These are phyloP conservation scores for Mystacides longicornis DNA, from an alignment of 2,888 invertebrate species.

Conservation along the genomic window DNA sequence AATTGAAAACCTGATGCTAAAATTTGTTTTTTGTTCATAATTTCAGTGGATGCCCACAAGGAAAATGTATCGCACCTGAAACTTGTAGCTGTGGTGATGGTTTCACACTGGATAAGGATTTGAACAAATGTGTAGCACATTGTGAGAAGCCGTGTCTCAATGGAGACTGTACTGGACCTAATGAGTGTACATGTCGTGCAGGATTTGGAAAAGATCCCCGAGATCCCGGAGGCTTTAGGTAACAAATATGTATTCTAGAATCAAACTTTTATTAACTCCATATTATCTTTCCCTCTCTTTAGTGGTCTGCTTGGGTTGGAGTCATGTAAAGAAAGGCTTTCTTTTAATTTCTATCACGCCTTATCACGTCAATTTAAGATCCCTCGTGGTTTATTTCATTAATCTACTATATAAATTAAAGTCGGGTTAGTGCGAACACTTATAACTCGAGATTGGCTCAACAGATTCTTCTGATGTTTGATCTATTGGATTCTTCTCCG, in stretches of 20 bases:
- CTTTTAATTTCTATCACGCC: no score
- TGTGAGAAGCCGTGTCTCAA: slow-evolving; percentile 62
- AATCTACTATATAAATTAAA: no score
- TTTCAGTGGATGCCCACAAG: slow-evolving; percentile 47
- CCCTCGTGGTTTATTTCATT: no score
- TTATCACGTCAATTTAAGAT: no score
- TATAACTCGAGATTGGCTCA: no score
- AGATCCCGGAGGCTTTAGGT: slow-evolving; percentile 35
- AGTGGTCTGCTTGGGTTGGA: no score
- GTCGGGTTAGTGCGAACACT: no score
- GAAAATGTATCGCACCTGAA: slow-evolving; percentile 36
- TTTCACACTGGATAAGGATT: slow-evolving; percentile 35
- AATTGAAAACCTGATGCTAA: neutral
- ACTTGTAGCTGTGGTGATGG: slow-evolving; percentile 34
- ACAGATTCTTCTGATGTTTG: no score
- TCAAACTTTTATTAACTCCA: neutral
- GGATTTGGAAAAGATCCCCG: slow-evolving; percentile 45
- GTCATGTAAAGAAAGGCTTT: no score
- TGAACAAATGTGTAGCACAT: slow-evolving; percentile 42
- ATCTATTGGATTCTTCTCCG: no score
- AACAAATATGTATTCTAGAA: slow-evolving; percentile 14
- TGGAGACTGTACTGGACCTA: slow-evolving; percentile 52
- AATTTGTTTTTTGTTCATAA: neutral
- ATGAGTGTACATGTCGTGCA: slow-evolving; percentile 49
- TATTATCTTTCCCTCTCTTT: no score